These are phyloP conservation scores for Rhamnusium bicolor DNA, from an alignment of 2,888 invertebrate genomes.

Conservation along the genomic window DNA sequence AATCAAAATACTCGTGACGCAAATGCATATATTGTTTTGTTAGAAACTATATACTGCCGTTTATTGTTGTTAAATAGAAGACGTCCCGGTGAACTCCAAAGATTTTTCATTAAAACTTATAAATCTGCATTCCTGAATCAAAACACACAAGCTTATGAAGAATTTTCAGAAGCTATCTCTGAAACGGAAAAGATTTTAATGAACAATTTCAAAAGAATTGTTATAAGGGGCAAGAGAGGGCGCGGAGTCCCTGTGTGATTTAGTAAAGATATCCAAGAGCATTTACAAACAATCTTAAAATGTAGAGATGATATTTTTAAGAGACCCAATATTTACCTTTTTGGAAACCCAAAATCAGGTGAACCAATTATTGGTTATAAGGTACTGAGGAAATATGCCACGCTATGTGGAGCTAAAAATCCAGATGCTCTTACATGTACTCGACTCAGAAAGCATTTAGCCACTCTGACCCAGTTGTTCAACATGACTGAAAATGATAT, in stretches of 20 bases:
- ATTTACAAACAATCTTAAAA: slow-evolving; percentile 33
- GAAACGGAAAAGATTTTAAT: background rate
- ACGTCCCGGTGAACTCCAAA: background rate
- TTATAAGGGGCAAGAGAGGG: background rate
- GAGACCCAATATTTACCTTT: slow-evolving; percentile 29
- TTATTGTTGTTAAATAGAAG: background rate
- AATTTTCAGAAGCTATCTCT: background rate
- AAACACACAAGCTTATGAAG: background rate
- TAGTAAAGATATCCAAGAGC: slow-evolving; percentile 7
- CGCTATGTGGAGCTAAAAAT: slow-evolving; percentile 47
- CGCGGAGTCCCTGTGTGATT: background rate
- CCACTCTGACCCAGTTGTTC: slow-evolving; percentile 30
- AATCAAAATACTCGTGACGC: background rate
- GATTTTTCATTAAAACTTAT: too few species aligned
- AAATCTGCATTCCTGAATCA: background rate
- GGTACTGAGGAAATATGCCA: slow-evolving; percentile 48
- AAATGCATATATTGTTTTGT: background rate
- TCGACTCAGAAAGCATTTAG: too few species aligned
- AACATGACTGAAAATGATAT: background rate
- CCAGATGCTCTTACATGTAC: too few species aligned
- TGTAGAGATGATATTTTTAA: background rate
- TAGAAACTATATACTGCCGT: background rate
- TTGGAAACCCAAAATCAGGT: slow-evolving; percentile 25
- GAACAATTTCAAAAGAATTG: too few species aligned
- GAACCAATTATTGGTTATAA: slow-evolving; percentile 46